These are phyloP conservation scores for Netelia virgata DNA, from an alignment of 2,888 invertebrate species.

Conservation along the genomic window DNA sequence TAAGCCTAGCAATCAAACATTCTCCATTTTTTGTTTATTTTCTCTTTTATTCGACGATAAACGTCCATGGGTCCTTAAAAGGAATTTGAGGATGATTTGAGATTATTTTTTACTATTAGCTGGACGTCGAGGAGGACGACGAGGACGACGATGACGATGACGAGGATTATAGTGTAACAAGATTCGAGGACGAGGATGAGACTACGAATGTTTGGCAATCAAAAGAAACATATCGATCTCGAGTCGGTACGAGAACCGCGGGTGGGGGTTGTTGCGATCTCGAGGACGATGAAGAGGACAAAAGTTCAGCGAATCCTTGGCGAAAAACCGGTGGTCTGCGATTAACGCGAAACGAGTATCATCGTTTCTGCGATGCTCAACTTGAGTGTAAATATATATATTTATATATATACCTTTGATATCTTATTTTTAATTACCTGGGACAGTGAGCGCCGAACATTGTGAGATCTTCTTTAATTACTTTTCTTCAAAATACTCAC, in stretches of 20 bases:
- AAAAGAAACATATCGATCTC: constrained; percentile 72
- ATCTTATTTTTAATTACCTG: not conserved
- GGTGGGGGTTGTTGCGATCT: constrained; percentile 72
- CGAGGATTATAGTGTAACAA: constrained; percentile 78
- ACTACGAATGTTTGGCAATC: constrained; percentile 75
- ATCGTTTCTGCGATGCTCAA: constrained; percentile 92
- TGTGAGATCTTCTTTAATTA: too few relatives aligned
- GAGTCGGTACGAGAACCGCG: constrained; percentile 55
- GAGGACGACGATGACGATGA: constrained; percentile 84
- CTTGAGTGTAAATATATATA: constrained; percentile 90
- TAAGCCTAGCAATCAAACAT: not conserved
- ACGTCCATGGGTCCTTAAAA: not conserved
- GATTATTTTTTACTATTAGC: constrained; percentile 70
- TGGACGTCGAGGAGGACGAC: constrained; percentile 85
- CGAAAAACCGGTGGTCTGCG: constrained; percentile 80
- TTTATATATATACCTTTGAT: constrained; percentile 11
- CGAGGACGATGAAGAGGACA: constrained; percentile 79
- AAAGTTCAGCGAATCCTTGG: constrained; percentile 84
- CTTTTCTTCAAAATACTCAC: too few relatives aligned
- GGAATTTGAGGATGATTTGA: not conserved
- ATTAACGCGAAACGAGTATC: constrained; percentile 91
- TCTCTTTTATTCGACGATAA: constrained; percentile 17
- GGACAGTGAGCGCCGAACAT: too few relatives aligned
- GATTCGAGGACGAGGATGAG: constrained; percentile 79
- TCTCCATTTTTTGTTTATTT: constrained; percentile 28